Base-by-base conservation (phyloP, 2,888 invertebrate species). In the Rosalia funebris region DNA sequence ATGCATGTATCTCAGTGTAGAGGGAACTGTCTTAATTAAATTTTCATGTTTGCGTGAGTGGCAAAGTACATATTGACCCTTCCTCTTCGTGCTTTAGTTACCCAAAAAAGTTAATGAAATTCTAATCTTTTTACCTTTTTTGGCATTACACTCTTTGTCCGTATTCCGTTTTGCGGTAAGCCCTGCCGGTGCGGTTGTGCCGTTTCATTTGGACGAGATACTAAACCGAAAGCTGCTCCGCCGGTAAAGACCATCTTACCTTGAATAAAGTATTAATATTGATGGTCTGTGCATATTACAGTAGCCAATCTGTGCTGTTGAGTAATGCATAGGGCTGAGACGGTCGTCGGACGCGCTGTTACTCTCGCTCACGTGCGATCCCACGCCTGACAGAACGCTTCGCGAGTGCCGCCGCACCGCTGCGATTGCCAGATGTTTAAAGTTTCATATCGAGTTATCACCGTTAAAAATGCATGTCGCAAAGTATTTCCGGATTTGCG, bases 241-340 rank as follows among this genome's bases (percentile, higher is more conserved):
- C n/a, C 44, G 36, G 58, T 52, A 50, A 52, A 52, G 58, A 58
- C 58, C 58, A 39, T 50, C 58, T 59, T 54, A 47, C 59, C 62
- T 59, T 52, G 56, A 65, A 68, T 75, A 73, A 72, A 71, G 72
- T 75, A 77, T 80, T 78, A 79, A 80, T 78, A 77, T 78, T 77
- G 77, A 78, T 78, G 77, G 75, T 69, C 71, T 64, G 77, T 80
- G 79, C 79, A 80, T 80, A 78, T 77, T 79, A 75, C 73, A 79
- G 77, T 71, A 79, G 77, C 77, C 78, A 80, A 79, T 80, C 80
- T 79, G 75, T 63, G 72, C 76, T 76, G 66, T 66, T 78, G 76
- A 74, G 74, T 79, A 78, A 79, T 78, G 76, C 78, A 79, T 78
- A 69, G 68, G 64, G 66, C 66, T 41, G 42, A 41, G 53, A 42